Percentiles rank a stretch among this genome's conserved stretches.
Evolutionary conservation across 1,140 invertebrate species (phyloP).

Genomic region (Drosophila repleta): DNA sequence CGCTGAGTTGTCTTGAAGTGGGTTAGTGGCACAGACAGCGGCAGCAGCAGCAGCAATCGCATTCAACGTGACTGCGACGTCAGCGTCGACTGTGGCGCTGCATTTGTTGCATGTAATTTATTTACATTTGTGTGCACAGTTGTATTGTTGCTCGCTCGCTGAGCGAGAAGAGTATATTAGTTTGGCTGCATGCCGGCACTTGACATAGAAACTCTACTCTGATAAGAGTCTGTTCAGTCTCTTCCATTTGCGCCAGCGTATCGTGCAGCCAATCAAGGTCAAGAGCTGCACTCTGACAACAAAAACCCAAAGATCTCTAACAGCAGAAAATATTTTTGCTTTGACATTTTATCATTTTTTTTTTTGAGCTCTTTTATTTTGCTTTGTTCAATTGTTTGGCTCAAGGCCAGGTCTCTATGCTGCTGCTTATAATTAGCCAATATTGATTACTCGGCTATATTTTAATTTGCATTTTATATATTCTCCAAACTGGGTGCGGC

Average conservation of each 20-base stretch:
- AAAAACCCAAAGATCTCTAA: conserved; percentile 33
- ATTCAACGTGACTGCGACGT: conserved; percentile 62
- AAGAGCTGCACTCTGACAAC: conserved; percentile 34
- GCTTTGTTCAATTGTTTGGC: conserved; percentile 32
- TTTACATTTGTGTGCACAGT: conserved; percentile 58
- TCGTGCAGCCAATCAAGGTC: no score
- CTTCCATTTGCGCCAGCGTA: no score
- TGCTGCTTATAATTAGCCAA: conserved; percentile 66
- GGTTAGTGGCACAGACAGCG: conserved; percentile 71
- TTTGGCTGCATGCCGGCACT: no score
- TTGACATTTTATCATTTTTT: conserved; percentile 49
- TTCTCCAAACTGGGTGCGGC: conserved; percentile 44
- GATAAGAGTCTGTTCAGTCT: no score
- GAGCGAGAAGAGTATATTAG: no score
- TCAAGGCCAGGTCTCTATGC: conserved; percentile 30
- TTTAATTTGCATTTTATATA: conserved; percentile 30
- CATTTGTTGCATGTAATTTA: conserved; percentile 76
- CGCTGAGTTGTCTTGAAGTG: conserved; percentile 67
- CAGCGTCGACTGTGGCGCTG: conserved; percentile 31
- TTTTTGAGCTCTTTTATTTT: conserved; percentile 12
- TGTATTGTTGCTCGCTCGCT: conserved; percentile 6
- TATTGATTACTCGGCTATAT: conserved; percentile 63
- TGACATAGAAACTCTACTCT: no score
- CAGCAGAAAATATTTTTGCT: conserved; percentile 47
- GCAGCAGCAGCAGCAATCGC: conserved; percentile 25